Evolutionary conservation across 1,140 invertebrate genomes (phyloP), one percentile per base, ranked within the genome.

Genomic region (Caenorhabditis tropicalis): DNA sequence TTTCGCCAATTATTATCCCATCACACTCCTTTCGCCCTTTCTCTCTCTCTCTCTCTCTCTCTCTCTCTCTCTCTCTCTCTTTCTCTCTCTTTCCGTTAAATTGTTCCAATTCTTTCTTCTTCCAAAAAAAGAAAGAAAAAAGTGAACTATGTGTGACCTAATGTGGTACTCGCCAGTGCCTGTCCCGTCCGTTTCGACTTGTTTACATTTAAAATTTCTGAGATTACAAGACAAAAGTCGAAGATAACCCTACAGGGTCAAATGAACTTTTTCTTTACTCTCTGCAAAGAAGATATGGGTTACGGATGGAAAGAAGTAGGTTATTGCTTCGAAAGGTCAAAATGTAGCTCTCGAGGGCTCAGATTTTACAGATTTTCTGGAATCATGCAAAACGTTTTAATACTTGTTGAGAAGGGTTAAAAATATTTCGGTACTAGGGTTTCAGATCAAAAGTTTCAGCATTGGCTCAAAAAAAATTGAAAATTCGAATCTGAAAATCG

Each of bases 151-250:
- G 36, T 46, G 65, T 74, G 36, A 43, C 65, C 65, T 74, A 74
- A 74, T 74, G 39, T 43, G 65, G 65, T 74, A 43, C 65, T 43
- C 65, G 65, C 24, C 65, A 29, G 65, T 74, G 36, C 65, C 65
- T 74, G 65, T 74, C 65, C 10, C 15, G 21, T 74, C 29, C 15
- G 21, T 74, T n/a, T 74, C 36, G 65, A 74, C 65, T 74, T 74
- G 65, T 74, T 74, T 74, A 74, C 65, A 74, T 46, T 74, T 46
- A 74, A 74, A 74, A 74, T 74, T 43, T 74, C 36, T 74, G 65
- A 74, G 65, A 74, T 74, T 74, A 74, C 29, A n/a, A 27, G n/a
- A 74, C 12, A 10, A 24, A 43, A 43, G 65, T 24, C 36, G 65
- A 21, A 29, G 58, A 36, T 65, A 33, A 65, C 58, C 53, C 29